Evolutionary conservation across 1,140 invertebrate species (phyloP).

Genomic region (Hormaphis cornu): DNA sequence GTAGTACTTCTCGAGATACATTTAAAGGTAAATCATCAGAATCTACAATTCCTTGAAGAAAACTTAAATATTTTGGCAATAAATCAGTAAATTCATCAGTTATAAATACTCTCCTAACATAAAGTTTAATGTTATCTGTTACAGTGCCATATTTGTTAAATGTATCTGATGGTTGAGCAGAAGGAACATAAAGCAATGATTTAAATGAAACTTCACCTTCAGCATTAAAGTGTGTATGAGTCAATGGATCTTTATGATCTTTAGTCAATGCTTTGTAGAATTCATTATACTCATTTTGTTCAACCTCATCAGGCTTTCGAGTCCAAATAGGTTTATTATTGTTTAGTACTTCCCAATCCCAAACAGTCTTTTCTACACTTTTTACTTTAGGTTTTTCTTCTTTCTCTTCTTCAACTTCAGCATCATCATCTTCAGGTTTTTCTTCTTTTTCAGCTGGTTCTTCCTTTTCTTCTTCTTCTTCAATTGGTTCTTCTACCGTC

Average conservation of each 20-base stretch:
- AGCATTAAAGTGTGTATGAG: constrained; percentile 90
- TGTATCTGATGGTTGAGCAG: constrained; percentile 76
- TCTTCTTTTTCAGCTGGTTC: constrained; percentile 43
- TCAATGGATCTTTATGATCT: constrained; percentile 74
- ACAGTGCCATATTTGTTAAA: constrained; percentile 93
- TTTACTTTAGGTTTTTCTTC: constrained; percentile 83
- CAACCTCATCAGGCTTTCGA: constrained; percentile 75
- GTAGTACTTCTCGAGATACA: constrained; percentile 94
- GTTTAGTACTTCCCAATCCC: constrained; percentile 97
- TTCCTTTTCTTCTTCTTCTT: constrained; percentile 42
- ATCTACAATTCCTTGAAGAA: constrained; percentile 93
- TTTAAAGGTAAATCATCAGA: constrained; percentile 99
- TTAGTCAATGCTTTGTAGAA: constrained; percentile 94
- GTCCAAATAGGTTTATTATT: constrained; percentile 97
- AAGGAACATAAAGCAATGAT: constrained; percentile 86
- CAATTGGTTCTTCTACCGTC: constrained; percentile 51
- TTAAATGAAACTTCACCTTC: constrained; percentile 99
- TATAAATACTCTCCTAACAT: constrained; percentile 95
- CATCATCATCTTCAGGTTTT: constrained; percentile 47
- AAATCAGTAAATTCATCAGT: constrained; percentile 99
- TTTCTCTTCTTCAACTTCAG: constrained; percentile 53
- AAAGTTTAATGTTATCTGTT: constrained; percentile 91
- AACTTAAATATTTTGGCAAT: constrained; percentile 96
- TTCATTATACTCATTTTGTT: constrained; percentile 79
- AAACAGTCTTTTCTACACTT: constrained; percentile 89